These are phyloP conservation scores for Drosophila mulleri DNA, from an alignment of 2,888 invertebrate species.

Conservation along the genomic window DNA sequence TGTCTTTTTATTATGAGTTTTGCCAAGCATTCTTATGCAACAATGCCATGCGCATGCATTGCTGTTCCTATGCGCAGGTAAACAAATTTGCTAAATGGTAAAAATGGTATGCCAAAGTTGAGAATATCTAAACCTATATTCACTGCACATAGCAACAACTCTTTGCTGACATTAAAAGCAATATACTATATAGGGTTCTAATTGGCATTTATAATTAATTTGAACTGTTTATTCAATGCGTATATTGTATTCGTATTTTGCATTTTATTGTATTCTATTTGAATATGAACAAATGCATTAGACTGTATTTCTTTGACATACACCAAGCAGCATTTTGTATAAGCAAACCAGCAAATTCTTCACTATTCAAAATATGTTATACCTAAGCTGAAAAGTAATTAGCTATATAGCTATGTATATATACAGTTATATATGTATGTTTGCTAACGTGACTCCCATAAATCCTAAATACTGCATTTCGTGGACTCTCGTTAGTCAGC, in stretches of 20 bases:
- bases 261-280: not conserved
- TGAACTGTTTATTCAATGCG: not conserved
- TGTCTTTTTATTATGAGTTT: conserved; percentile 4
- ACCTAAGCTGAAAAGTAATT: no score
- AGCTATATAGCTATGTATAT: no score
- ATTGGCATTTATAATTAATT: not conserved
- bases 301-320: not conserved
- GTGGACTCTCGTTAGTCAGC: conserved; percentile 1
- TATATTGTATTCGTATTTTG: not conserved
- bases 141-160: no score
- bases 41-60: conserved; percentile 30
- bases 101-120: no score
- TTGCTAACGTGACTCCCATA: not conserved
- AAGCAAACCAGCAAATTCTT: no score
- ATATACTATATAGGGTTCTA: not conserved
- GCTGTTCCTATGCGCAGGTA: no score
- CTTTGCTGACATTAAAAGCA: no score
- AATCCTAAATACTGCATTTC: not conserved
- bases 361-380: no score
- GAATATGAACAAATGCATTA: not conserved
- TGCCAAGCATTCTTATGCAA: conserved; percentile 25
- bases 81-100: no score
- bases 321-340: no score
- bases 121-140: no score
- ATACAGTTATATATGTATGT: not conserved